Evolutionary conservation across 1,140 invertebrate genomes (phyloP).

Genomic region (Drosophila simulans): DNA sequence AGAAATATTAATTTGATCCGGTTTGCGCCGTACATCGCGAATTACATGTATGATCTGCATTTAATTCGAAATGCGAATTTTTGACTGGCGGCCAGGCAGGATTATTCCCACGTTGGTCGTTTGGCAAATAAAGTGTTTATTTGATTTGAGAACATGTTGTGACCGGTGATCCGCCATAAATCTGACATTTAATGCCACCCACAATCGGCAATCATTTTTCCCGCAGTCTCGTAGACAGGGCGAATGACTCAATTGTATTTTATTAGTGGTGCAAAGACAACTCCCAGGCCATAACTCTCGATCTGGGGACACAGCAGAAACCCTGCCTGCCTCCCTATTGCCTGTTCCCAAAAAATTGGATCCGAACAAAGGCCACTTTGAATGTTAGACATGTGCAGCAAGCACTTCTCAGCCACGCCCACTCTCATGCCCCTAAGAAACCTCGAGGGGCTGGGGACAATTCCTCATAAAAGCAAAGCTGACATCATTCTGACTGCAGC

Average conservation of each 20-base stretch:
- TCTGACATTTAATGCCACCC: conserved; percentile 80
- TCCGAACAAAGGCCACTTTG: conserved; percentile 70
- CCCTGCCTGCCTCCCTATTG: conserved; percentile 23
- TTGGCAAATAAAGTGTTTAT: conserved; percentile 72
- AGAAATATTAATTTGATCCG: conserved; percentile 64
- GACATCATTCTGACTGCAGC: conserved; percentile 65
- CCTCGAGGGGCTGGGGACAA: conserved; percentile 47
- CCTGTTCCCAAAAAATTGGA: conserved; percentile 37
- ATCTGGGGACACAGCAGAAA: conserved; percentile 9
- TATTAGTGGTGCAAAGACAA: conserved; percentile 53
- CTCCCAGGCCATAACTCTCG: conserved; percentile 57
- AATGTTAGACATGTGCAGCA: conserved; percentile 80
- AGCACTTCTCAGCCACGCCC: conserved; percentile 39
- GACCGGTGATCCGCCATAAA: conserved; percentile 55
- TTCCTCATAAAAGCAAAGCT: conserved; percentile 70
- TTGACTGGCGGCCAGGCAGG: conserved; percentile 53
- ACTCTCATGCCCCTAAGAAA: conserved; percentile 35
- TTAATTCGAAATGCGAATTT: conserved; percentile 31
- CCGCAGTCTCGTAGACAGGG: conserved; percentile 36
- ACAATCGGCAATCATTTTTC: conserved; percentile 55
- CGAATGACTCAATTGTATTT: conserved; percentile 73
- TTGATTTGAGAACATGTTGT: conserved; percentile 69
- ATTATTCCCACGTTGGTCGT: conserved; percentile 71
- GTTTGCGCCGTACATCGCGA: conserved; percentile 20
- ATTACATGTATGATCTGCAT: conserved; percentile 45